Base-by-base conservation (phyloP, 2,797 vertebrate species). In the Saxicola maurus region DNA sequence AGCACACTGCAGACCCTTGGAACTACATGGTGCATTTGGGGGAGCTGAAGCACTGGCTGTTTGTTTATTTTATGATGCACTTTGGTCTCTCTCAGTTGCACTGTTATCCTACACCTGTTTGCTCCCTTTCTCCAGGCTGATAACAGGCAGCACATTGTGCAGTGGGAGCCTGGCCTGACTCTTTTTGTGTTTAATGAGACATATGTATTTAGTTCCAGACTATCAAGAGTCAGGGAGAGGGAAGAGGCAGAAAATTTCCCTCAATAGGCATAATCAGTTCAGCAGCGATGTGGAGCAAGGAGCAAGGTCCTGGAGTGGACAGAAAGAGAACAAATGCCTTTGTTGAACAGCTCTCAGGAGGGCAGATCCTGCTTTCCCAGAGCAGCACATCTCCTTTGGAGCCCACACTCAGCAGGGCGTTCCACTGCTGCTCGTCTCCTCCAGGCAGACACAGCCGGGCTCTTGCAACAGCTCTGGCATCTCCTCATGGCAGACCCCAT, bases 1-100 rank as follows among this genome's bases (percentile, higher is more conserved):
- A 57, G 77, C 45, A 30, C 72, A 10, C 74, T 45, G 75, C 6
- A 65, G 89, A 51, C 82, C 91, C 80, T 84, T 89, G 86, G 53
- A 86, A 51, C 42, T 25, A 48, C 64, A 71, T 3, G 31, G 71
- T 65, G 61, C 87, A 71, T 93, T 51, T 94, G 81, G 89, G 89
- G 92, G 87, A 93, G 80, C 85, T 55, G 86, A 37, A 86, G 86
- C 74, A 74, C 27, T 21, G 84, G 35, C 78, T 65, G 87, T 78
- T 90, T 93, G 89, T 92, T 95, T 92, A 82, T 91, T 95, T 93
- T 92, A 91, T 89, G 83, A 94, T 87, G 91, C 92, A 93, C 94
- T 94, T 96, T 90, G 93, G 93, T 93, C 94, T 91, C 92, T 86
- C 94, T 92, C 85, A 87, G 91, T 93, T 93, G 95, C 53, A 8